These are phyloP conservation scores for Luscinia luscinia DNA, from an alignment of 2,797 vertebrate species.

Conservation along the genomic window DNA sequence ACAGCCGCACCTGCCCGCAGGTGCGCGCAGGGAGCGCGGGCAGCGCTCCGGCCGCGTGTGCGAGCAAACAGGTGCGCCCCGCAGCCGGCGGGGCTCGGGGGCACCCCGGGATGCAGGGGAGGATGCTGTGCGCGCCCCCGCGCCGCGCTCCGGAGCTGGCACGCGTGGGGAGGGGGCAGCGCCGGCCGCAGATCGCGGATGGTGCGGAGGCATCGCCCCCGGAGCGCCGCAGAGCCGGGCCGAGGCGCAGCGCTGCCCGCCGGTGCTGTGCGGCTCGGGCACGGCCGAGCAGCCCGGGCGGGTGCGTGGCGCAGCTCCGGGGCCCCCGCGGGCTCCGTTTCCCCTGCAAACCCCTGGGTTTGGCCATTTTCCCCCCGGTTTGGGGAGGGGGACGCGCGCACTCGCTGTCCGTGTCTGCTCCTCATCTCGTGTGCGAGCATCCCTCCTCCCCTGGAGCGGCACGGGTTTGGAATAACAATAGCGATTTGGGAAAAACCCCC, in stretches of 20 bases:
- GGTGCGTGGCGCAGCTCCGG: not conserved
- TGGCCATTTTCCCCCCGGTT: not conserved
- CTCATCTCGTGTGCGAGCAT: conserved; percentile 9
- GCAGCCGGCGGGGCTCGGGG: not conserved
- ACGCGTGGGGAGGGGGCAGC: not conserved
- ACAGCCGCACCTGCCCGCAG: not conserved
- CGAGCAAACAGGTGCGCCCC: conserved; percentile 42
- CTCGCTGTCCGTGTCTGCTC: not conserved
- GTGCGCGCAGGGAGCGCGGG: not conserved
- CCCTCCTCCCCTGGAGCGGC: conserved; percentile 1
- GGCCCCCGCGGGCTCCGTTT: conserved; percentile 39
- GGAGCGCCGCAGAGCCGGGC: conserved; percentile 14
- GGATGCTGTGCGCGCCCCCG: not conserved
- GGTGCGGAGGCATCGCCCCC: not conserved
- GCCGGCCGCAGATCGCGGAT: not conserved
- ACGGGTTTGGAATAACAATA: not conserved
- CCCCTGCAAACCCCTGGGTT: not conserved
- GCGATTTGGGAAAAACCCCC: not conserved
- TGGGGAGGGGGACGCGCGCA: not conserved
- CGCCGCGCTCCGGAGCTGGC: too few relatives aligned
- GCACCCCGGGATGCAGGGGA: not conserved
- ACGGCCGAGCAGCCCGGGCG: not conserved
- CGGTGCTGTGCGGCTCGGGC: not conserved
- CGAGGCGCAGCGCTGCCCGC: not conserved
- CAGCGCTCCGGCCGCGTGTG: not conserved